Base-by-base conservation (phyloP, 2,113 vertebrate species). In the Hydropotes inermis region DNA sequence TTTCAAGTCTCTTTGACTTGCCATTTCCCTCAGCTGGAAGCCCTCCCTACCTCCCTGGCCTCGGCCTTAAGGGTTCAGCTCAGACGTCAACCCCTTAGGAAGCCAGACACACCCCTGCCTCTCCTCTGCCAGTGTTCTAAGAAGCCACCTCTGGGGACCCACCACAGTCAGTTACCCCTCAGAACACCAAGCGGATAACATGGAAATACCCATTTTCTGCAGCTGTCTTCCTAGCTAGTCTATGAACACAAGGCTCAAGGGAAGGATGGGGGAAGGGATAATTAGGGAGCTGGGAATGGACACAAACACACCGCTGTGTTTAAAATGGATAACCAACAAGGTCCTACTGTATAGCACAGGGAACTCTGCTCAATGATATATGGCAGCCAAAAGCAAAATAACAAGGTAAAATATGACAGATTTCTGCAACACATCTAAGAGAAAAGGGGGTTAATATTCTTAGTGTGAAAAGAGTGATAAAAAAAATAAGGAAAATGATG, bases 331-430 rank as follows among this genome's bases (percentile, higher is more conserved):
- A 39, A 43, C 39, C 70, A 76, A 27, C 70, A 76, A 43, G 70
- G 70, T 27, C 70, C 39, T 27, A 76, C 70, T 7, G 23, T 14
- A 43, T 12, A 43, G 23, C 39, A 43, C 0, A 6, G 39, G 70
- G 39, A 76, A 2, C 70, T 43, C 36, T 76, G 70, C 39, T 76
- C 70, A 43, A 7, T 43, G 70, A 43, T 13, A 43, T 4, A 6
- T 1, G 23, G 70, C 70, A 76, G 67, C n/a, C 67, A 70, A 1
- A 54, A 54, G 52, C 52, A 54, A 54, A 54, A 54, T 57, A 57
- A 47, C 87, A 94, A 91, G 45, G 4, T 13, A 60, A 95, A 61
- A n/a, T 55, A 55, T 92, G 92, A 90, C 25, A 81, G 30, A 81
- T 58, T 85, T 52, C 23, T n/a, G 10, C 21, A 87, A 87, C n/a